Percentiles rank a stretch among this genome's conserved stretches.
Conservation (phyloP, 2,888 invertebrate genomes). For the Andrena bucephala region DNA sequence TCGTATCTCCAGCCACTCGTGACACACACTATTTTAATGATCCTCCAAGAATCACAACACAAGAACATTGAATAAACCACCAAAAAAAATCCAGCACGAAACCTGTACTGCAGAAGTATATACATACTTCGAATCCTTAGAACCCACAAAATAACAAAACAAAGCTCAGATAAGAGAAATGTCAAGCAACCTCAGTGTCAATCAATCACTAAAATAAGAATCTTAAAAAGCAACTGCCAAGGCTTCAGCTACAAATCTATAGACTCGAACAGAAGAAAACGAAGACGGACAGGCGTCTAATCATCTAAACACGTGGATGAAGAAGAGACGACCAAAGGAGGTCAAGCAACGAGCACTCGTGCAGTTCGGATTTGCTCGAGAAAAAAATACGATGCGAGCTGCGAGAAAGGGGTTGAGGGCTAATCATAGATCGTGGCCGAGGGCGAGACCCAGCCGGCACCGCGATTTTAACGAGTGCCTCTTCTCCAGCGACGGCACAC, state of each 20-base stretch:
- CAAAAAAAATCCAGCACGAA: neutral
- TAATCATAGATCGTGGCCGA: slow-evolving; percentile 32
- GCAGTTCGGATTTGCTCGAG: neutral
- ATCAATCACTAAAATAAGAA: no score
- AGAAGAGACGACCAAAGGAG: neutral
- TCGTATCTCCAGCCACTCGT: neutral
- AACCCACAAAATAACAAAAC: no score
- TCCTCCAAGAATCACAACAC: neutral
- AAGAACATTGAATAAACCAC: neutral
- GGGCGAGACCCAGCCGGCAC: slow-evolving; percentile 17
- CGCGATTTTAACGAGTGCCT: slow-evolving; percentile 50
- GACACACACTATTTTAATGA: slow-evolving; percentile 24
- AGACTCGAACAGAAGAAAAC: no score
- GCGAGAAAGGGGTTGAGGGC: slow-evolving; percentile 19
- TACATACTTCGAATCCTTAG: no score
- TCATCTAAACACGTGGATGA: neutral
- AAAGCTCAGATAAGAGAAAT: no score
- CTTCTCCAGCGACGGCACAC: slow-evolving; percentile 10
- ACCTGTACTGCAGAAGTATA: neutral
- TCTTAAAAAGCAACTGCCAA: no score
- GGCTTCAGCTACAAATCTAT: no score
- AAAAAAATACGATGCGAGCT: neutral
- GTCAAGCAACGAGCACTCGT: neutral
- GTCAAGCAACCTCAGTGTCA: no score
- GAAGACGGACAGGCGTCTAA: neutral